Percentiles rank a stretch among this genome's conserved stretches.
Conservation (phyloP, 1,140 invertebrate species). For the Panulirus ornatus region DNA sequence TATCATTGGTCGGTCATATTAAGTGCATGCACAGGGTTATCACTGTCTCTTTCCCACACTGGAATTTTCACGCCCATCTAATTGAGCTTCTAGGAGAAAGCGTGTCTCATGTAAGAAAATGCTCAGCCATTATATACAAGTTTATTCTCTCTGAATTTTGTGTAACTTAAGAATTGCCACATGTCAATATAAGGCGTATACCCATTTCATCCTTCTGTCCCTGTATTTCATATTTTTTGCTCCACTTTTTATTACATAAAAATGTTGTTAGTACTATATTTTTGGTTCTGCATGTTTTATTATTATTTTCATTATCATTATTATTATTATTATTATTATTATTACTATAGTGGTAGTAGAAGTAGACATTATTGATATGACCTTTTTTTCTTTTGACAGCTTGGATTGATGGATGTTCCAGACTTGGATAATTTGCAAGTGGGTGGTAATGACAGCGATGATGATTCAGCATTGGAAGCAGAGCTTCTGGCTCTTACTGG, state of each 20-base stretch:
- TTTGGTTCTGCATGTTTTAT: too few relatives aligned
- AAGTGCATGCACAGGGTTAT: too few relatives aligned
- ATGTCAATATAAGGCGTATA: neutral
- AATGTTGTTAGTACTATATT: neutral
- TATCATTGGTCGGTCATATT: too few relatives aligned
- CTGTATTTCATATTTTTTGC: neutral
- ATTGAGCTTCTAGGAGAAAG: too few relatives aligned
- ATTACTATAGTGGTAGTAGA: neutral
- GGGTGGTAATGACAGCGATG: conserved; percentile 76
- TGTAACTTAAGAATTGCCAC: neutral
- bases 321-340: neutral
- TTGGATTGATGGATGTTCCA: conserved; percentile 83
- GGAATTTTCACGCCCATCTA: too few relatives aligned
- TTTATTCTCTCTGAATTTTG: neutral
- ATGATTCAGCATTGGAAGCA: conserved; percentile 91
- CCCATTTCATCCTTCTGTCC: neutral
- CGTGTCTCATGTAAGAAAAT: too few relatives aligned
- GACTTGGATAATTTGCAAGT: conserved; percentile 79
- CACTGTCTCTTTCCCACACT: too few relatives aligned
- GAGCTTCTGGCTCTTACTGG: conserved; percentile 86
- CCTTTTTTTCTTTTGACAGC: conserved; percentile 79
- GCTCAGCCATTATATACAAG: too few relatives aligned
- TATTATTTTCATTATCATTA: too few relatives aligned
- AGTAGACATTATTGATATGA: neutral
- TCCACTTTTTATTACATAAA: neutral